These are phyloP conservation scores for Polymixis lichenea DNA, from an alignment of 2,888 invertebrate species.

Conservation along the genomic window DNA sequence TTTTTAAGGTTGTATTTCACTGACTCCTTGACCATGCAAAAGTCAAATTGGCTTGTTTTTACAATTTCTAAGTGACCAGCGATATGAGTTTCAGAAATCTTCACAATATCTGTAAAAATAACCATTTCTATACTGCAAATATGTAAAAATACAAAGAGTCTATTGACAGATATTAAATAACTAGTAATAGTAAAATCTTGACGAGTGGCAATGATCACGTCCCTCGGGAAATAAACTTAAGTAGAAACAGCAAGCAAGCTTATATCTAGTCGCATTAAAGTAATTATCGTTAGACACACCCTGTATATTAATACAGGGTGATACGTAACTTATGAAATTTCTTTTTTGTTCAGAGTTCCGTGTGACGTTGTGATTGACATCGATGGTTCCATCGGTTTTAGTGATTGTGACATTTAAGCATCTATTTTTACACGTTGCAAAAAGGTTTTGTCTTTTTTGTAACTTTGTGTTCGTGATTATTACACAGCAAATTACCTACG, in stretches of 20 bases:
- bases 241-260: conserved; percentile 67
- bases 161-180: conserved; percentile 53
- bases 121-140: neutral
- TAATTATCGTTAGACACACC: conserved; percentile 85
- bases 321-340: conserved; percentile 51
- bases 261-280: conserved; percentile 76
- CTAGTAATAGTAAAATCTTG: conserved; percentile 73
- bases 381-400: conserved; percentile 14
- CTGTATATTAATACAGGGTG: conserved; percentile 68
- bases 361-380: conserved; percentile 23
- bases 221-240: conserved; percentile 76
- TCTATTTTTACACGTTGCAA: neutral
- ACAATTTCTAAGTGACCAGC: neutral
- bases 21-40: neutral
- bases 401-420: neutral
- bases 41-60: neutral
- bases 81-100: neutral
- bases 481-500: neutral
- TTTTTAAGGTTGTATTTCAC: too few species aligned
- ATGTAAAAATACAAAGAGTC: conserved; percentile 11
- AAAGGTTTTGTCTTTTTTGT: neutral
- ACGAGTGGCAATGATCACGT: conserved; percentile 75
- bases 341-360: conserved; percentile 42
- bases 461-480: neutral
- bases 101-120: neutral